phyloP scores from a whole-genome alignment of 2,797 vertebrate species.

The Cyclura pinguis region DNA sequence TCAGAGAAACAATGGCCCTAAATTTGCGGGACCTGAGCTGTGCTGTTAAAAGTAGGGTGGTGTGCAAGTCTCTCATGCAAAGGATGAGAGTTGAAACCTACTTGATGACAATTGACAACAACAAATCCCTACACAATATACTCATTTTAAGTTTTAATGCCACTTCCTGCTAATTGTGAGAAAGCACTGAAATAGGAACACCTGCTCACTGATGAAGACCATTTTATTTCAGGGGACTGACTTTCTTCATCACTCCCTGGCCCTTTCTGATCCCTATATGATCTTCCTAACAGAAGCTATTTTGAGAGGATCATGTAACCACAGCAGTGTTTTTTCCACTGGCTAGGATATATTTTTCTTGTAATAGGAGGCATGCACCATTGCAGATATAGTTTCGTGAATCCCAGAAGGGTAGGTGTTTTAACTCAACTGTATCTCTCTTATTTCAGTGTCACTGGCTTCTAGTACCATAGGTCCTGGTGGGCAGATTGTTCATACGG shows the following conservation, averaged over 20 bases:
- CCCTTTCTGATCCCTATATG: neutral
- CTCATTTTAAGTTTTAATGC: neutral
- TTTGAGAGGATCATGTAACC: neutral
- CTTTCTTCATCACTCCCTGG: too few species aligned
- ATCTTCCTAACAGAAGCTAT: neutral
- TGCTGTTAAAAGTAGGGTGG: too few species aligned
- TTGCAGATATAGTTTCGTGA: neutral
- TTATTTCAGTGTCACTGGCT: constrained; percentile 87
- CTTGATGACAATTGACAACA: too few species aligned
- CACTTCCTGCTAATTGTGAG: neutral
- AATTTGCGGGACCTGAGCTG: too few species aligned
- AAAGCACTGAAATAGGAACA: neutral
- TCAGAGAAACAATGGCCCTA: too few species aligned
- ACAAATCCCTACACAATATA: too few species aligned
- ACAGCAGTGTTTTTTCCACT: neutral
- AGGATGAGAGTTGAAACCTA: too few species aligned
- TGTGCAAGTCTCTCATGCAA: too few species aligned
- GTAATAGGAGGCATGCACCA: neutral
- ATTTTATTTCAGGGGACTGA: neutral
- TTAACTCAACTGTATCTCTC: constrained; percentile 54
- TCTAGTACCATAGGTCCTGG: constrained; percentile 95
- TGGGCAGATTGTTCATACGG: constrained; percentile 94
- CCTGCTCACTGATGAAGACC: neutral
- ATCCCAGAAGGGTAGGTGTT: neutral
- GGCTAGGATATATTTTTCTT: neutral